Percentiles rank a stretch among this genome's conserved stretches.
Evolutionary conservation across 1,140 invertebrate species (phyloP).

Genomic region (Homalodisca vitripennis): DNA sequence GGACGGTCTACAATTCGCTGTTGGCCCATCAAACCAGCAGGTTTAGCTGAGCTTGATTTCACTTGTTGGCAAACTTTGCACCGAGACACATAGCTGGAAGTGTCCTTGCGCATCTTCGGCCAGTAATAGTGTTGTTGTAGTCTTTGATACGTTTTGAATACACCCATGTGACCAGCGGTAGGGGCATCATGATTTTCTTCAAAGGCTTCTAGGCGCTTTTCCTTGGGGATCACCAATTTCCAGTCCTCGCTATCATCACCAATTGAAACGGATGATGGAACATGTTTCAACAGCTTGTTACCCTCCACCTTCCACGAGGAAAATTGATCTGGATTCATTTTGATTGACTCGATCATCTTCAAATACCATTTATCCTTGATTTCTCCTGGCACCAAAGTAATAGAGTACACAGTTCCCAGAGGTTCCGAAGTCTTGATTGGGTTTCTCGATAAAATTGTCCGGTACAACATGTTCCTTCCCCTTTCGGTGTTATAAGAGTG

Average conservation of each 20-base stretch:
- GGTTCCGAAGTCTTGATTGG: neutral
- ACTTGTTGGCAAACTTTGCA: neutral
- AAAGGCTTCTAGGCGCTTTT: neutral
- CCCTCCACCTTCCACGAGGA: neutral
- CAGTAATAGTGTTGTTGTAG: neutral
- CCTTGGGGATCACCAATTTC: constrained; percentile 2
- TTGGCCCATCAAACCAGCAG: neutral
- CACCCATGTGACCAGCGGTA: neutral
- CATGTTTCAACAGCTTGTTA: neutral
- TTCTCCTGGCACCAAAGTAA: neutral
- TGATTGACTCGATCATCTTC: neutral
- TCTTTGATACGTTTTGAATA: neutral
- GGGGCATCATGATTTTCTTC: neutral
- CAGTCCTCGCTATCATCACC: neutral
- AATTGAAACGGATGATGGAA: neutral
- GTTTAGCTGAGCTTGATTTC: neutral
- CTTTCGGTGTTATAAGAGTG: constrained; percentile 42
- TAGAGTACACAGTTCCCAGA: neutral
- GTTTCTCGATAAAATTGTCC: neutral
- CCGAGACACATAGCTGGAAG: neutral
- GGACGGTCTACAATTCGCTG: neutral
- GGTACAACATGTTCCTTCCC: constrained; percentile 13
- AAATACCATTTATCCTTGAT: neutral
- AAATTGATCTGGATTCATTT: neutral
- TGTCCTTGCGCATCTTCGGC: constrained; percentile 2